phyloP scores from a whole-genome alignment of 35 echinoderm and acorn worm species.

The Ptychodera flava region DNA sequence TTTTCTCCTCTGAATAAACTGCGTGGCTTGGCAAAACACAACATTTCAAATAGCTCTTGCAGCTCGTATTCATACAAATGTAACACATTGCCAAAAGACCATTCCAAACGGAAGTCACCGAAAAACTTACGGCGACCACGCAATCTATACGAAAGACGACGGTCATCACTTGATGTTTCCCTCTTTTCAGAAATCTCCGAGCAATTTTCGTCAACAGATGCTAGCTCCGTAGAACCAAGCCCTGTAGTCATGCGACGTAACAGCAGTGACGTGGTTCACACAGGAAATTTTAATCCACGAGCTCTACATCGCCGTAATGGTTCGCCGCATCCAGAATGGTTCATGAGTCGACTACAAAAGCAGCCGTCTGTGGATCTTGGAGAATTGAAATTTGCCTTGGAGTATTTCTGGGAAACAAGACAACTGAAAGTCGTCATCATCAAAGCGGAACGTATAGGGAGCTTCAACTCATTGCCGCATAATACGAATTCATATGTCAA shows the following conservation, averaged over 20 bases:
- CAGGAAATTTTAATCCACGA: background rate
- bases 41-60: background rate
- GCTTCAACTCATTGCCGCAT: background rate
- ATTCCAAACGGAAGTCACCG: background rate
- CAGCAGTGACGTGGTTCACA: background rate
- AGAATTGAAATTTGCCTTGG: background rate
- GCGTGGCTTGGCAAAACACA: background rate
- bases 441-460: background rate
- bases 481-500: background rate
- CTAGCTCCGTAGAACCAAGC: background rate
- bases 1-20: background rate
- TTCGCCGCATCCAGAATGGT: background rate
- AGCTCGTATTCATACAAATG: background rate
- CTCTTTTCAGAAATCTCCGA: background rate
- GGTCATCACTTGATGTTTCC: background rate
- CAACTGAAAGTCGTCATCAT: background rate
- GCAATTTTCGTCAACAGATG: background rate
- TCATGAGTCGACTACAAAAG: background rate
- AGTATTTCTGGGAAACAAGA: background rate
- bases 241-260: background rate
- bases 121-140: background rate
- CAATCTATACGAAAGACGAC: background rate
- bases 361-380: background rate
- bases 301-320: background rate
- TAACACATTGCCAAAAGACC: background rate